phyloP scores from a whole-genome alignment of 2,113 vertebrate genomes.

The Cichladusa arquata region DNA sequence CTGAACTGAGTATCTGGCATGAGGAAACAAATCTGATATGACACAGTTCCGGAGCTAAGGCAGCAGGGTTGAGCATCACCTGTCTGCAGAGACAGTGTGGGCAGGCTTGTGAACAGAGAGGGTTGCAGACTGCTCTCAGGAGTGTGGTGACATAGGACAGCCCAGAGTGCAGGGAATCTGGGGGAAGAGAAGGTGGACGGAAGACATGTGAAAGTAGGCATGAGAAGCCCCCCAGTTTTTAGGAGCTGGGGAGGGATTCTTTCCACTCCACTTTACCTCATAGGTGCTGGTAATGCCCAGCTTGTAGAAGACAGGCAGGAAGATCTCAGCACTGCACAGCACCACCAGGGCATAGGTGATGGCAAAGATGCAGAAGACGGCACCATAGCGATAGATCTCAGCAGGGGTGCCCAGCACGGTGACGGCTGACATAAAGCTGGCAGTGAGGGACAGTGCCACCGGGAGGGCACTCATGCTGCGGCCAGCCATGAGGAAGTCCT shows the following conservation, averaged over 20 bases:
- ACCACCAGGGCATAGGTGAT: conserved; percentile 81
- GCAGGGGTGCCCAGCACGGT: conserved; percentile 88
- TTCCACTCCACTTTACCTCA: conserved; percentile 69
- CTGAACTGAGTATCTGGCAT: background rate
- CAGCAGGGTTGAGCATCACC: background rate
- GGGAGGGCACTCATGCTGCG: conserved; percentile 84
- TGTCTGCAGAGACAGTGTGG: background rate
- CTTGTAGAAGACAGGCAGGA: conserved; percentile 91
- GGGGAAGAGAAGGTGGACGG: background rate
- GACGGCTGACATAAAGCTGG: conserved; percentile 97
- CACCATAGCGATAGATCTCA: conserved; percentile 88
- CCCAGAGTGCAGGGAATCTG: background rate
- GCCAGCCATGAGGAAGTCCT: conserved; percentile 87
- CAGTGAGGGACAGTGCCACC: conserved; percentile 88
- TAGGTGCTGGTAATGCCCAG: conserved; percentile 91
- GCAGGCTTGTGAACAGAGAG: background rate
- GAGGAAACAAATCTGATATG: background rate
- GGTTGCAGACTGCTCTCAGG: background rate
- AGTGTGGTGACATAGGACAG: background rate
- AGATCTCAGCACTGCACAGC: conserved; percentile 85
- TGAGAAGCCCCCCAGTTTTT: background rate
- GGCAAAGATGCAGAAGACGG: conserved; percentile 75
- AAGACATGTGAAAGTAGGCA: background rate
- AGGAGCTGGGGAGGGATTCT: background rate
- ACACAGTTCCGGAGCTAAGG: background rate